Base-by-base conservation (phyloP, 2,113 vertebrate species). In the Rhinoderma darwinii region DNA sequence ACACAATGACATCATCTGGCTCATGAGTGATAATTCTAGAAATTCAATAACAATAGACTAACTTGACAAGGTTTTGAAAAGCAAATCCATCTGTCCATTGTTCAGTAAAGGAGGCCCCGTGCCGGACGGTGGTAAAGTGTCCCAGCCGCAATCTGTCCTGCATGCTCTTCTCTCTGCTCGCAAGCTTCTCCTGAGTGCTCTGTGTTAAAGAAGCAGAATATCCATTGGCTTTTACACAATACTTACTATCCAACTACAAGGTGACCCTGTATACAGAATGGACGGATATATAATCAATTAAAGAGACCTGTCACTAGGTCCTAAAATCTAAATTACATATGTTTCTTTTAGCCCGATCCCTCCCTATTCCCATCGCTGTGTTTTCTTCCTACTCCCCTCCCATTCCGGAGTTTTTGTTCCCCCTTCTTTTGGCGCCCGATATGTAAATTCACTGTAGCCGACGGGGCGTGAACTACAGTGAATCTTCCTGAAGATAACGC, bases 61-160 rank as follows among this genome's bases (percentile, higher is more conserved):
- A 99, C 98, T 99, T 99, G 91, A 99, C 96, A 92, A 99, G 98
- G 93, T 99, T 99, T 88, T 99, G 98, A 94, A 99, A 99, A 91
- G 98, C 98, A 90, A 97, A 99, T 88, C 98, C 98, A 88, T 99
- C 98, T 90, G 97, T 98, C 98, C 98, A 99, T 92, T 99, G 98
- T 88, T 99, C 98, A 89, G 98, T 99, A 95, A 99, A 99, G 22
- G 98, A 99, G 91, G 98, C 98, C 89, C 98, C 98, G 76, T 99
- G 98, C 93, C 98, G 96, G 91, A 99, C 98, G 89, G 98, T 99
- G 90, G 98, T 99, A 93, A 99, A 99, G 93, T 99, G 98, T 90
- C 98, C 98, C 90, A 99, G 94, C 89, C 98, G 97, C 91, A 99
- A 94, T 92, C 98, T 94, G 88, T 99, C 98, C 94, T 99, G 98